These are phyloP conservation scores for Artibeus jamaicensis DNA, from an alignment of 2,797 vertebrate species.

Conservation along the genomic window DNA sequence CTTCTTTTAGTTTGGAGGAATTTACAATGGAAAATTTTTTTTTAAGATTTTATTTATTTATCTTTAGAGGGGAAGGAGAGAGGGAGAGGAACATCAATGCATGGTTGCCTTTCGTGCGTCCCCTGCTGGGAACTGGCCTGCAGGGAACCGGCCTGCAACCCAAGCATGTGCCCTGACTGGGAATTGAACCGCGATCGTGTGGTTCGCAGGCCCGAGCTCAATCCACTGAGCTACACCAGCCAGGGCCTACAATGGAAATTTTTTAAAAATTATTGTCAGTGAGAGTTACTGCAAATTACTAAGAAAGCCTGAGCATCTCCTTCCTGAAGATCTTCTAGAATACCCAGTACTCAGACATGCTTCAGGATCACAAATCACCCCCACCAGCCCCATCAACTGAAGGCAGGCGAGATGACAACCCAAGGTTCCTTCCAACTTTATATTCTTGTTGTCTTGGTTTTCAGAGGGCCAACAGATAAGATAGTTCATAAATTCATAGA, in stretches of 20 bases:
- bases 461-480: background rate
- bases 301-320: background rate
- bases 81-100: no score
- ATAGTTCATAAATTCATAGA: background rate
- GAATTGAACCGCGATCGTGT: no score
- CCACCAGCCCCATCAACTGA: background rate
- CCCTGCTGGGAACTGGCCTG: no score
- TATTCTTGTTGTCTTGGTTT: background rate
- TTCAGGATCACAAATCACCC: background rate
- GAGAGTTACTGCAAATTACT: conserved; percentile 5
- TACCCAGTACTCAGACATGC: background rate
- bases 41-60: no score
- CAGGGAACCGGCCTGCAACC: no score
- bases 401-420: background rate
- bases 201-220: no score
- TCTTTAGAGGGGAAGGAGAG: no score
- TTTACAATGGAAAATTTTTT: background rate
- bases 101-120: no score
- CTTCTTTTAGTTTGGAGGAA: background rate
- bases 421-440: background rate
- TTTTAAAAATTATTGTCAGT: background rate
- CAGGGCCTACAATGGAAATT: conserved; percentile 3
- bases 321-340: conserved; percentile 13
- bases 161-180: no score
- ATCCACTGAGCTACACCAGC: no score